Conservation (phyloP, 2,888 invertebrate species). For the Drosophila infuscata region DNA sequence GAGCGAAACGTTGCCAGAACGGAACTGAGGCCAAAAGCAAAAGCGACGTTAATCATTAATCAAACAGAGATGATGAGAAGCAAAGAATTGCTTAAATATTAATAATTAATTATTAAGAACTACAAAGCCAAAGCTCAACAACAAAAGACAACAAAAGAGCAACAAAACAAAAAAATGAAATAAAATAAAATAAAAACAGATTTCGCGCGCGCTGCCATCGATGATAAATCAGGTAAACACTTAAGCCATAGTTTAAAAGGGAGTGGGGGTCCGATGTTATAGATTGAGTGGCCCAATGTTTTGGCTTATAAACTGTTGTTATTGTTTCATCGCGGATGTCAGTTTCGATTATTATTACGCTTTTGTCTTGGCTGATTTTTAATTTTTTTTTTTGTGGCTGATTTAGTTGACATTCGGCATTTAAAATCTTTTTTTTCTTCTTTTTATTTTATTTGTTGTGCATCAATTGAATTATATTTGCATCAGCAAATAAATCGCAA, state of each 20-base stretch:
- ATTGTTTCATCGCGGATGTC: conserved; percentile 78
- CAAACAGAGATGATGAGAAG: conserved; percentile 45
- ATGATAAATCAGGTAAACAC: conserved; percentile 61
- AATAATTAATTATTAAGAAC: conserved; percentile 73
- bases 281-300: conserved; percentile 17
- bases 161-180: conserved; percentile 10
- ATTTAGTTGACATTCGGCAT: conserved; percentile 36
- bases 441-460: conserved; percentile 8
- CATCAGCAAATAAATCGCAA: conserved; percentile 6
- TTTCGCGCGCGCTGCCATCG: conserved; percentile 59
- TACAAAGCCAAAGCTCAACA: conserved; percentile 29
- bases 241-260: not conserved
- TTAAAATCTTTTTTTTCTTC: conserved; percentile 1
- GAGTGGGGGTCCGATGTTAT: not conserved
- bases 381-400: conserved; percentile 2
- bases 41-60: conserved; percentile 65
- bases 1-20: conserved; percentile 41
- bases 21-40: conserved; percentile 58
- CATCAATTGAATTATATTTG: conserved; percentile 40
- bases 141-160: conserved; percentile 21
- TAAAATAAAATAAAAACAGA: not conserved
- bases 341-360: conserved; percentile 50
- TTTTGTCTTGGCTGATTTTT: conserved; percentile 44
- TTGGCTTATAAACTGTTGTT: conserved; percentile 39
- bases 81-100: conserved; percentile 71